Evolutionary conservation across 2,888 invertebrate species (phyloP), one percentile per base, ranked within the genome.

Genomic region (Rhagophthalmus giganteus): DNA sequence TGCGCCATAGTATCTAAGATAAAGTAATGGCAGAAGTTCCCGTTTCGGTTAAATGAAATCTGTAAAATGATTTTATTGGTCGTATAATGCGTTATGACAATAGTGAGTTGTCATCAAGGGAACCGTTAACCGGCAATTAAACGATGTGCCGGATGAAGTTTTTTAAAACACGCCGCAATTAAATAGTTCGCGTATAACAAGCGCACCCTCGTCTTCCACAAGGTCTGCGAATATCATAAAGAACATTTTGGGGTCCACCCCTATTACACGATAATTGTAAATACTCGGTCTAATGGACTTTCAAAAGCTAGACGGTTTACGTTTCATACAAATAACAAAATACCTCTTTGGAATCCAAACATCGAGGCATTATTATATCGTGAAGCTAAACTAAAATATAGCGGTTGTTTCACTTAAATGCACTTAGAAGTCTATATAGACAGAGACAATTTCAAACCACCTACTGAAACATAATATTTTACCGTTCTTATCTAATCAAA

Each of bases 81-180:
- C 64, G 66, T 67, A 65, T 63, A 66, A 62, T 59, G 63, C 65
- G 63, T 67, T 68, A 64, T 66, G 66, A 66, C 64, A 66, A 68
- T 68, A 54, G 65, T 60, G 59, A 60, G 59, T 53, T 55, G 62
- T 63, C 68, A 63, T 65, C 69, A 56, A 59, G 72, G 70, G 73
- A 70, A 70, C 67, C 70, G 72, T 73, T 72, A 72, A 70, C 68
- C 69, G 70, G 69, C 71, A 71, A 72, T 72, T 72, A 73, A 73
- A 72, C 69, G 69, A 70, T 61, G 63, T 62, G 68, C 68, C 66
- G 68, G 65, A 69, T 69, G 68, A 64, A 66, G 59, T 69, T 69
- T 70, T 68, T 54, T 48, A 16, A 42, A 51, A 40, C 42, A 44
- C 20, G 34, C 33, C 12, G 47, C 53, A 54, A 54, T 54, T 54